Evolutionary conservation across 2,888 invertebrate genomes (phyloP).

Genomic region (Scaptomyza polygonia): DNA sequence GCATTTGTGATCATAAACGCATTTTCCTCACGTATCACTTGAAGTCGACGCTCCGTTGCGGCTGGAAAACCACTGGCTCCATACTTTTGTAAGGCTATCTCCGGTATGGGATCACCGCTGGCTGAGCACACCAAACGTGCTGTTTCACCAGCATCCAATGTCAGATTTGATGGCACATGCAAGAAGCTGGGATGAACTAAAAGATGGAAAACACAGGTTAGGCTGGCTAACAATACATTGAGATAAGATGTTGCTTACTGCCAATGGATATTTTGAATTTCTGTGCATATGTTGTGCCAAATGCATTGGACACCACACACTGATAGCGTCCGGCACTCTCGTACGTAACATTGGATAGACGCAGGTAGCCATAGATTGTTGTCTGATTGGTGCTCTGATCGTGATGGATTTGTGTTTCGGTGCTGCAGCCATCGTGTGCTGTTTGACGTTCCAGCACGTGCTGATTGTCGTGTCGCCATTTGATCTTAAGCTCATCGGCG

Average conservation of each 20-base stretch:
- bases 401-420: slow-evolving; percentile 84
- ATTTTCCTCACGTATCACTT: slow-evolving; percentile 95
- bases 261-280: slow-evolving; percentile 94
- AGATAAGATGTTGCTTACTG: slow-evolving; percentile 85
- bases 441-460: slow-evolving; percentile 84
- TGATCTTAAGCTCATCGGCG: slow-evolving; percentile 88
- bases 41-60: slow-evolving; percentile 95
- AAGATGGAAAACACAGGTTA: slow-evolving; percentile 21
- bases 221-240: not conserved
- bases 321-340: slow-evolving; percentile 95
- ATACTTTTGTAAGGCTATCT: slow-evolving; percentile 95
- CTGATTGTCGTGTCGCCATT: slow-evolving; percentile 95
- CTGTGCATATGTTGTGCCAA: slow-evolving; percentile 94
- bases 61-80: slow-evolving; percentile 98
- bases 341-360: slow-evolving; percentile 91
- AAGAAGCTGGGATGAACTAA: slow-evolving; percentile 93
- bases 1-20: slow-evolving; percentile 96
- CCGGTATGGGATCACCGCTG: slow-evolving; percentile 93
- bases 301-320: slow-evolving; percentile 95
- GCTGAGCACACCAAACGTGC: slow-evolving; percentile 96
- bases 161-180: slow-evolving; percentile 93
- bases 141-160: slow-evolving; percentile 92
- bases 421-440: slow-evolving; percentile 70
- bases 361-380: slow-evolving; percentile 89
- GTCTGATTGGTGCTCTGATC: slow-evolving; percentile 85